Evolutionary conservation across 53 echinoderm and acorn worm genomes (phyloP).

Genomic region (Hippasteria phrygiana): DNA sequence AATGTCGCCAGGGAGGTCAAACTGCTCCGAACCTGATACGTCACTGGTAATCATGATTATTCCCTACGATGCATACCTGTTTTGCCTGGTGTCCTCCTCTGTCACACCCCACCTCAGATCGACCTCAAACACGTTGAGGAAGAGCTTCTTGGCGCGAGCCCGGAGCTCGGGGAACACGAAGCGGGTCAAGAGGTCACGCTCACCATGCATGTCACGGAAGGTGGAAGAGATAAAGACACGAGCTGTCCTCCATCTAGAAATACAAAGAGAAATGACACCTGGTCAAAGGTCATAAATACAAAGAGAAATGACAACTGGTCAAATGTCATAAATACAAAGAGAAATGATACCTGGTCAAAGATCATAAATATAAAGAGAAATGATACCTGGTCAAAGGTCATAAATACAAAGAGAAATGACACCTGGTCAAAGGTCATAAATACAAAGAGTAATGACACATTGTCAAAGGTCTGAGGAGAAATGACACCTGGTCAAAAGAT

Average conservation of each 20-base stretch:
- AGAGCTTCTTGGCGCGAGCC: slow-evolving; percentile 82
- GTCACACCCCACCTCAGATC: slow-evolving; percentile 99
- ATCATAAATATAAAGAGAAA: too few species aligned
- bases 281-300: background rate
- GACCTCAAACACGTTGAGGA: slow-evolving; percentile 92
- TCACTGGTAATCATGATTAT: background rate
- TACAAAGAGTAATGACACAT: too few species aligned
- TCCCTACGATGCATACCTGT: slow-evolving; percentile 62
- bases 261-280: background rate
- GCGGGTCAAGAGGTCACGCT: slow-evolving; percentile 95
- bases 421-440: too few species aligned
- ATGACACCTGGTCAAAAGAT: too few species aligned
- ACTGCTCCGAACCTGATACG: background rate
- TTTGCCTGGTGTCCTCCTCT: slow-evolving; percentile 88
- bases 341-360: too few species aligned
- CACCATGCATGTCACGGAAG: slow-evolving; percentile 99
- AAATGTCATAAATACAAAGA: too few species aligned
- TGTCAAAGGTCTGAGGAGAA: too few species aligned
- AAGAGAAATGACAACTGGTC: too few species aligned
- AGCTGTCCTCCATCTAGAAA: slow-evolving; percentile 83
- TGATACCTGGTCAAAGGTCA: too few species aligned
- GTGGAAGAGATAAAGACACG: slow-evolving; percentile 99
- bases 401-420: too few species aligned
- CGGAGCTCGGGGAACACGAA: slow-evolving; percentile 96
- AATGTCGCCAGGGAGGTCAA: too few species aligned